A percentile compares a stretch with the other conserved stretches of the same genome.
phyloP scores from a whole-genome alignment of 2,888 invertebrate species.

The Diaprepes abbreviatus region DNA sequence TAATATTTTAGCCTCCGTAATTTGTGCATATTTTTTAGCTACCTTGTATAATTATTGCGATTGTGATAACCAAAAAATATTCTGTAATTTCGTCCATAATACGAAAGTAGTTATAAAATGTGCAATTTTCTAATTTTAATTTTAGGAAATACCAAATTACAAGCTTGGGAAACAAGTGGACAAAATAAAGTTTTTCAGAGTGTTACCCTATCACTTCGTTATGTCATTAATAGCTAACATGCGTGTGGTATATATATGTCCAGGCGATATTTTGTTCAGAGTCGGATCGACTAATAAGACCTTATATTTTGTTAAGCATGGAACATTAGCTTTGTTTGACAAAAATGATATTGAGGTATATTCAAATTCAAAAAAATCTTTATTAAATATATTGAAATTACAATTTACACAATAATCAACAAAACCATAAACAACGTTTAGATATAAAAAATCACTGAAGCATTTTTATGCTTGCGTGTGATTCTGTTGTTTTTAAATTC shows the following conservation, averaged over 20 bases:
- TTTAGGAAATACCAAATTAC: constrained; percentile 40
- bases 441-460: too few relatives aligned
- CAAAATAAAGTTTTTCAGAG: constrained; percentile 28
- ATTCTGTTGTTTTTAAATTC: too few relatives aligned
- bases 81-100: too few relatives aligned
- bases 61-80: too few relatives aligned
- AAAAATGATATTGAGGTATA: constrained; percentile 31
- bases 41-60: too few relatives aligned
- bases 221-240: constrained; percentile 20
- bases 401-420: too few relatives aligned
- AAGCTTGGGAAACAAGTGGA: constrained; percentile 14
- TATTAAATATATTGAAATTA: constrained; percentile 28
- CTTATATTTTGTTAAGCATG: constrained; percentile 34
- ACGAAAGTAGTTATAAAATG: too few relatives aligned
- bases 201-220: constrained; percentile 26
- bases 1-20: too few relatives aligned
- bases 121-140: not conserved
- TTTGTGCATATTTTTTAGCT: too few relatives aligned
- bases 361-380: too few relatives aligned
- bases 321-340: constrained; percentile 42
- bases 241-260: constrained; percentile 17
- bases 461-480: too few relatives aligned
- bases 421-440: too few relatives aligned
- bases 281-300: not conserved
- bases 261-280: constrained; percentile 38